Evolutionary conservation across 2,888 invertebrate species (phyloP), one percentile per base, ranked within the genome.

Genomic region (Nysson spinosus): DNA sequence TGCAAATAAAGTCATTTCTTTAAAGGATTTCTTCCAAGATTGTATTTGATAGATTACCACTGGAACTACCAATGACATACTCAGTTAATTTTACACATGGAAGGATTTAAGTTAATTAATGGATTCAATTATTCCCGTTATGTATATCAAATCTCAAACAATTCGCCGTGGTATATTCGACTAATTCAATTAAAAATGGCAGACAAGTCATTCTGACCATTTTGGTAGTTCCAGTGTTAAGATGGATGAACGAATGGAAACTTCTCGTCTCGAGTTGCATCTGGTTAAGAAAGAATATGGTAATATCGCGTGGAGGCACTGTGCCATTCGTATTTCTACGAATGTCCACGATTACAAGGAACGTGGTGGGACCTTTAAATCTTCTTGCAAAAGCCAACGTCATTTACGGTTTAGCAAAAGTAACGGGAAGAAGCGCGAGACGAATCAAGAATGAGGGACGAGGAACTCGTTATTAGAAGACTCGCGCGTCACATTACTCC

Each of bases 381-480:
- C 67, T 73, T 69, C 72, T 72, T 65, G 72, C 69, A 63, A 73
- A 68, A 69, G 61, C 56, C 69, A 69, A 57, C 68, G 66, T 71
- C 77, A 72, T 79, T 79, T 74, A 77, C 74, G 75, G 73, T 75
- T 75, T 77, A 55, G 69, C 65, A 50, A 55, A 62, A 69, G 64
- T 74, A 75, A 77, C 75, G 75, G 75, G 68, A 79, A 69, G 75
- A 69, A 69, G 68, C 74, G 75, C 70, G 77, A 61, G 68, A 62
- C 71, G 79, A 79, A 79, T 75, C 66, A 60, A 37, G 75, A 79
- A 80, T 77, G 72, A 77, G n/a, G n/a, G 68, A 67, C 68, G 74
- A 72, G 75, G 46, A 52, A 68, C 66, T 64, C 67, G 66, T 75
- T 72, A 70, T 75, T 72, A 69, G 67, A 66, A 51, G 60, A n/a